Evolutionary conservation across 2,113 vertebrate species (phyloP).

Genomic region (Leptodactylus fuscus): DNA sequence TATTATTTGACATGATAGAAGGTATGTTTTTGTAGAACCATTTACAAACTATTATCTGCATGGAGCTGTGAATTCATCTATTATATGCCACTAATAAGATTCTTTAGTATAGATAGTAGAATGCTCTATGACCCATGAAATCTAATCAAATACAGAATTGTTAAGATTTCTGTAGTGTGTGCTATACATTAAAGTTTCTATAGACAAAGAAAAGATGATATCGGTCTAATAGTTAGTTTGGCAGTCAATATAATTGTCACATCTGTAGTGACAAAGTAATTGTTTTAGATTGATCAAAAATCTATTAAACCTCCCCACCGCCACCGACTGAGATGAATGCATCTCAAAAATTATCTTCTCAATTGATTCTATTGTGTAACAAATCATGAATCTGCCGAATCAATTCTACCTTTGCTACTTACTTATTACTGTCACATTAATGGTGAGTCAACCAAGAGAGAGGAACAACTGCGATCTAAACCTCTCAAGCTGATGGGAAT

Average conservation of each 20-base stretch:
- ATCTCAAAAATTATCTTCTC: too few species aligned
- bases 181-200: not conserved
- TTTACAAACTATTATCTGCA: not conserved
- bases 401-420: too few species aligned
- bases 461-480: too few species aligned
- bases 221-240: not conserved
- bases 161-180: not conserved
- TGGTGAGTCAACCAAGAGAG: too few species aligned
- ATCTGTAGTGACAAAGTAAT: not conserved
- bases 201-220: not conserved
- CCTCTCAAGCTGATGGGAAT: too few species aligned
- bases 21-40: slow-evolving; percentile 19
- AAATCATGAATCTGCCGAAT: not conserved
- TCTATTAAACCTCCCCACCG: not conserved
- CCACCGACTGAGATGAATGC: not conserved
- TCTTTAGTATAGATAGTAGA: not conserved
- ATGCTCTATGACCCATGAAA: not conserved
- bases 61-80: not conserved
- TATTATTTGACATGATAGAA: slow-evolving; percentile 17
- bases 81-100: not conserved
- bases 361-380: not conserved
- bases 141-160: not conserved
- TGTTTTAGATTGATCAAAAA: not conserved
- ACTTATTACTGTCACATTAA: too few species aligned
- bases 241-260: not conserved